These are phyloP conservation scores for Umimayanthus kanabou DNA, from an alignment of 92 coral and sea anemone genomes.

Conservation along the genomic window DNA sequence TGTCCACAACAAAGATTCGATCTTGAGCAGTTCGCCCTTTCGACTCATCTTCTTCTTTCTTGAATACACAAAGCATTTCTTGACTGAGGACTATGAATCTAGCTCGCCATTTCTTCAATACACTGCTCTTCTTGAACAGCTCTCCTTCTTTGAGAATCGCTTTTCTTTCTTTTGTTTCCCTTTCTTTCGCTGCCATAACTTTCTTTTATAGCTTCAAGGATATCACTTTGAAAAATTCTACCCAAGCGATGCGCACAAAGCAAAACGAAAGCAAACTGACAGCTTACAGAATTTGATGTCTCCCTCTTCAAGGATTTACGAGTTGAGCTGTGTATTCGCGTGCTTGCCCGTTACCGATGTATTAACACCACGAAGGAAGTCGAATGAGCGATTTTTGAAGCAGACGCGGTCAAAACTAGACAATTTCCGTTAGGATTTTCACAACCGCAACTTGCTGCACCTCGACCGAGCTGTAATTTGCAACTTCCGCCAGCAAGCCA, in stretches of 20 bases:
- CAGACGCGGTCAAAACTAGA: background rate
- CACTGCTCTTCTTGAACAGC: slow-evolving; percentile 77
- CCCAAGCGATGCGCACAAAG: background rate
- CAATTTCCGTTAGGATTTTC: background rate
- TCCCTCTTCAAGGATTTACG: background rate
- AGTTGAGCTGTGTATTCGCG: background rate
- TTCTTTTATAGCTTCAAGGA: background rate
- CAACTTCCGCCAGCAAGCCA: slow-evolving; percentile 15
- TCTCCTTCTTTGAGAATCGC: slow-evolving; percentile 79
- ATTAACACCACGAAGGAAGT: background rate
- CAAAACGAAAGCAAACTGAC: background rate
- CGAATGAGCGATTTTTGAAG: background rate
- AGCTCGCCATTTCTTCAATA: slow-evolving; percentile 92
- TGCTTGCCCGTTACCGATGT: background rate
- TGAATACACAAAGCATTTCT: slow-evolving; percentile 89
- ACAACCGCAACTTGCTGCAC: background rate
- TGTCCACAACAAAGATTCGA: slow-evolving; percentile 89
- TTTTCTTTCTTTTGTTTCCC: slow-evolving; percentile 47
- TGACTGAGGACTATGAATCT: slow-evolving; percentile 78
- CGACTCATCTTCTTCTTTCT: slow-evolving; percentile 85
- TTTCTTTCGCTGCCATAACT: slow-evolving; percentile 24
- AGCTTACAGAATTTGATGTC: background rate
- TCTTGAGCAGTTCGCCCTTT: slow-evolving; percentile 83
- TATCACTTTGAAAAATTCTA: background rate
- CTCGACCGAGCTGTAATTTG: slow-evolving; percentile 9